These are phyloP conservation scores for Pseudopipra pipra DNA, from an alignment of 2,113 vertebrate genomes.

Conservation along the genomic window DNA sequence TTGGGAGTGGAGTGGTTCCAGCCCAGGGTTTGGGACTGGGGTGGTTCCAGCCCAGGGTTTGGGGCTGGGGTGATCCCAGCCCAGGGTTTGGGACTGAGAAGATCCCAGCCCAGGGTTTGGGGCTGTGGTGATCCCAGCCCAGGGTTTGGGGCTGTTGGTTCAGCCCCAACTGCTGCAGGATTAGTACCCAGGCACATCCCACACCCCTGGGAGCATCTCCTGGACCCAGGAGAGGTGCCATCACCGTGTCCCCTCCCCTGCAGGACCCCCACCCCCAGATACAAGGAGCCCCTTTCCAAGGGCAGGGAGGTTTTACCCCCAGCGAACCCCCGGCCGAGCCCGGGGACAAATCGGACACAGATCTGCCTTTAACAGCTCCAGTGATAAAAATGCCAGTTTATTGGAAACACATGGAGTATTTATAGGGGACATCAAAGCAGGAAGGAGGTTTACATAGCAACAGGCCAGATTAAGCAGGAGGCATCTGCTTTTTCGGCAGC, in stretches of 20 bases:
- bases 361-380: constrained; percentile 46
- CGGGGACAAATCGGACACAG: neutral
- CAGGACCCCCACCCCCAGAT: neutral
- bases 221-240: rapidly evolving
- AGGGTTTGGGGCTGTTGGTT: neutral
- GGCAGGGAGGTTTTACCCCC: neutral
- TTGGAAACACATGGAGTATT: constrained; percentile 68
- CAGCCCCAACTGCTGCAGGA: rapidly evolving
- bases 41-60: no score
- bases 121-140: rapidly evolving
- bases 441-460: constrained; percentile 58
- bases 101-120: neutral
- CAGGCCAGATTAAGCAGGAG: constrained; percentile 49
- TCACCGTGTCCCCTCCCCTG: neutral
- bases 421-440: constrained; percentile 63
- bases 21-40: no score
- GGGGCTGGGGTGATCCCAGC: no score
- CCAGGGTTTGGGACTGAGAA: neutral
- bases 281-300: neutral
- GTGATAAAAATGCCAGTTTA: constrained; percentile 43
- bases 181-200: neutral
- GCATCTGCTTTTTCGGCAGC: constrained; percentile 59
- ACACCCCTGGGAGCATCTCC: neutral
- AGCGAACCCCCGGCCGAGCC: neutral
- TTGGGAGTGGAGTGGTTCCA: neutral